Evolutionary conservation across 1,140 invertebrate species (phyloP).

Genomic region (Pemphigus obesinymphae): DNA sequence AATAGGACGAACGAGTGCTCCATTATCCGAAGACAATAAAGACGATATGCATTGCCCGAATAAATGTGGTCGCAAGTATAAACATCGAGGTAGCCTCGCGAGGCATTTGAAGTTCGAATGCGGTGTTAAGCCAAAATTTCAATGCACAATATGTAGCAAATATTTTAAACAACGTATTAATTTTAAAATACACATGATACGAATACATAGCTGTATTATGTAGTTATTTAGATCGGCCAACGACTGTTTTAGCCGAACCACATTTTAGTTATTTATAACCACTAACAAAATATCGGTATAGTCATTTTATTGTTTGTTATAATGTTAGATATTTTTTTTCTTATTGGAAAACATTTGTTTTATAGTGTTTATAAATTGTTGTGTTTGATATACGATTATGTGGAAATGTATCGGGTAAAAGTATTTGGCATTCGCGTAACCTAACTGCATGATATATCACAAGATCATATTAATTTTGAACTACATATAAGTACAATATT

Average conservation of each 20-base stretch:
- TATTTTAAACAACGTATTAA: conserved; percentile 69
- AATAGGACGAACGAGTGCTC: neutral
- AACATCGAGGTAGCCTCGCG: conserved; percentile 42
- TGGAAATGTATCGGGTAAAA: neutral
- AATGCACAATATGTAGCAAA: conserved; percentile 48
- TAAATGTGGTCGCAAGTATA: conserved; percentile 42
- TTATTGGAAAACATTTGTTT: neutral
- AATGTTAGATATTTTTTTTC: neutral
- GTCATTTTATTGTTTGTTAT: neutral
- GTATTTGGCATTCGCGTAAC: no score
- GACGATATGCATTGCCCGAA: conserved; percentile 20
- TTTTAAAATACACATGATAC: conserved; percentile 51
- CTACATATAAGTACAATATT: no score
- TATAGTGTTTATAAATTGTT: neutral
- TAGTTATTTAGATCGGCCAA: neutral
- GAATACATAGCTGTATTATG: conserved; percentile 30
- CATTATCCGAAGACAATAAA: conserved; percentile 8
- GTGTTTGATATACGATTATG: neutral
- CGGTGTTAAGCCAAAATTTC: conserved; percentile 45
- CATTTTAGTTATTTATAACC: neutral
- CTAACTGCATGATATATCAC: no score
- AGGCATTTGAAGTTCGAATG: conserved; percentile 46
- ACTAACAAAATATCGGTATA: neutral
- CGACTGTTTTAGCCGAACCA: neutral
- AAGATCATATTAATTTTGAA: no score